Evolutionary conservation across 1,140 invertebrate species (phyloP), one percentile per base, ranked within the genome.

Genomic region (Cardiocondyla obscurior): DNA sequence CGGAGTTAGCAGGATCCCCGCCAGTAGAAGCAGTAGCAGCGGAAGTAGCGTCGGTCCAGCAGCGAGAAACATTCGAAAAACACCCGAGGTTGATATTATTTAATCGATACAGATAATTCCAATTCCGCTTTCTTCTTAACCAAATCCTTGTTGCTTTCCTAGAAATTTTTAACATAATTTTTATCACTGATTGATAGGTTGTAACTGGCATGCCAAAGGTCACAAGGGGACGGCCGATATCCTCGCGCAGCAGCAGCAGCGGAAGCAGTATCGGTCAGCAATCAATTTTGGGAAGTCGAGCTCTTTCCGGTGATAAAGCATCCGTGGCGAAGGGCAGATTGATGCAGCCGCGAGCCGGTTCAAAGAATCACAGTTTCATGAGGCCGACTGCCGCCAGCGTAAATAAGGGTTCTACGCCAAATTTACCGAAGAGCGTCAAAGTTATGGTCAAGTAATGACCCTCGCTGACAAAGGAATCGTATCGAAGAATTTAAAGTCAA

Each of bases 1-100:
- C 1, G 83, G 85, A 0, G 77, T 82, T 53, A 94, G 85, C 69
- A 94, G 95, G 51, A 95, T 96, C 82, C 96, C 96, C 0, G 96
- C 96, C 0, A 96, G 96, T 72, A 94, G 96, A 44, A 97, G 96
- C 84, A 96, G 96, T 67, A 97, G 96, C 65, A 96, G 96, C 90
- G 96, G 96, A 2, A 97, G 96, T 85, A 97, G 86, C 73, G 94
- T 96, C 10, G 95, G 95, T 0, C 94, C 95, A 0, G 90, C 95
- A 2, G 64, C 82, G 16, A 90, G 88, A 19, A 92, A 62, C 39
- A 73, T 92, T 44, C 87, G 91, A 33, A 94, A 92, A 64, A 65
- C 88, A 19, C n/a, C 87, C 10, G 86, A 70, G 73, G 93, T 94
- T 88, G 10, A 70, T 69, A 19, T 2, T 46, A 49, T 30, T 67